Conservation (phyloP, 2,797 vertebrate species). For the Pangasius macronema region DNA sequence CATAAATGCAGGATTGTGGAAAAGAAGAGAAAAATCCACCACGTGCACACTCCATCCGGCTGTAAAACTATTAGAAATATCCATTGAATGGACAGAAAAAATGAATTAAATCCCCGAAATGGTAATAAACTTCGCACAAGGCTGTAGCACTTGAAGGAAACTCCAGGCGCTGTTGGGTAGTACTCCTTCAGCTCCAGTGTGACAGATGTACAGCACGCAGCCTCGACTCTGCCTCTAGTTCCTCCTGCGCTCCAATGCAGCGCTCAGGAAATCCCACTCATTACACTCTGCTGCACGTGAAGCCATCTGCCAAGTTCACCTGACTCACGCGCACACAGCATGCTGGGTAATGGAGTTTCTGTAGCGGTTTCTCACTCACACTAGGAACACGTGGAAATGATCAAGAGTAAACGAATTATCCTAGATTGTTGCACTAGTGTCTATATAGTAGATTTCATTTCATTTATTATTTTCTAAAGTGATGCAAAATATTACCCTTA, state of each 20-base stretch:
- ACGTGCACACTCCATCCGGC: constrained; percentile 12
- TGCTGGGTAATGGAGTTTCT: constrained; percentile 46
- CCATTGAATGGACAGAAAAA: background rate
- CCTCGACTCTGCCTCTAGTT: background rate
- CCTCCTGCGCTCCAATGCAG: constrained; percentile 34
- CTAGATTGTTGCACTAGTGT: background rate
- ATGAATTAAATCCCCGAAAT: background rate
- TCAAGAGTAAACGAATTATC: background rate
- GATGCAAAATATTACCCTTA: background rate
- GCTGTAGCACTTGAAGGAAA: no score
- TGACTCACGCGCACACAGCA: constrained; percentile 63
- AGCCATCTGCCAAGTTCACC: constrained; percentile 37
- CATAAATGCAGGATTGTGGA: background rate
- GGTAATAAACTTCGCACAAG: background rate
- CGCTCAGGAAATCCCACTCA: constrained; percentile 39
- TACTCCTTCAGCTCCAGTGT: background rate
- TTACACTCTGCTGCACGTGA: constrained; percentile 45
- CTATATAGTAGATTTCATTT: background rate
- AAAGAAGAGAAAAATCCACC: background rate
- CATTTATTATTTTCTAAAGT: background rate
- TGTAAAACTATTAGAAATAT: constrained; percentile 11
- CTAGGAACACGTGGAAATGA: background rate
- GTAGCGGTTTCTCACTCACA: no score
- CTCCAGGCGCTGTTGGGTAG: background rate
- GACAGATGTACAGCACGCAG: constrained; percentile 1